Base-by-base conservation (phyloP, 2,797 vertebrate genomes). In the Anas acuta region DNA sequence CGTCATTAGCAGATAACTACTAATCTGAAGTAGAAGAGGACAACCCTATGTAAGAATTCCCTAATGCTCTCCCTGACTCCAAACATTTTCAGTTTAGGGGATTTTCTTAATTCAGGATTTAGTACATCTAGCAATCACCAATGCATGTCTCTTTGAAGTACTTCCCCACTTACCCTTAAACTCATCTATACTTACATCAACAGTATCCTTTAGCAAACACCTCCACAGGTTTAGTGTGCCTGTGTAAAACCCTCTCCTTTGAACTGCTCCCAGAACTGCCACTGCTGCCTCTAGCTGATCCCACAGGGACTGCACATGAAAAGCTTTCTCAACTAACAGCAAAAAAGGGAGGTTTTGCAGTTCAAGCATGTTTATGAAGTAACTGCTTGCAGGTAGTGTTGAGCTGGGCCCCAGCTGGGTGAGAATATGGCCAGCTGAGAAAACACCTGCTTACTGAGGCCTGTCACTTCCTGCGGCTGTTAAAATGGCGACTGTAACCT, bases 231-330 rank as follows among this genome's bases (percentile, higher is more conserved):
- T 20, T 10, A 21, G 13, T 23, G 20, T 15, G 39, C 41, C 13
- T 21, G 25, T 43, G 39, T 20, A 10, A 70, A 57, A 12, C 9
- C n/a, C 7, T 18, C 21, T 53, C 26, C 37, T 61, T 32, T 9
- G 32, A 32, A 45, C 30, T 22, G 26, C 72, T 85, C 17, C 47
- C 43, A 3, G 3, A 43, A 43, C 64, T n/a, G 47, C 22, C 9
- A 4, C 47, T 25, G 11, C n/a, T 0, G 0, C 3, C 0, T 15
- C 41, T 7, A 14, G 30, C 66, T 20, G 58, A 57, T 49, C 60
- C 32, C 56, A 12, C 18, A 15, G 57, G 25, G n/a, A 47, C 51
- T 4, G 15, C 51, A 49, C 30, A 4, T 0, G 0, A 26, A 58
- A 18, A 45, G 14, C 26, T 17, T 20, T 26, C 54, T 62, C n/a